Evolutionary conservation across 1,140 invertebrate genomes (phyloP), one percentile per base, ranked within the genome.

Genomic region (Brachionus manjavacas): DNA sequence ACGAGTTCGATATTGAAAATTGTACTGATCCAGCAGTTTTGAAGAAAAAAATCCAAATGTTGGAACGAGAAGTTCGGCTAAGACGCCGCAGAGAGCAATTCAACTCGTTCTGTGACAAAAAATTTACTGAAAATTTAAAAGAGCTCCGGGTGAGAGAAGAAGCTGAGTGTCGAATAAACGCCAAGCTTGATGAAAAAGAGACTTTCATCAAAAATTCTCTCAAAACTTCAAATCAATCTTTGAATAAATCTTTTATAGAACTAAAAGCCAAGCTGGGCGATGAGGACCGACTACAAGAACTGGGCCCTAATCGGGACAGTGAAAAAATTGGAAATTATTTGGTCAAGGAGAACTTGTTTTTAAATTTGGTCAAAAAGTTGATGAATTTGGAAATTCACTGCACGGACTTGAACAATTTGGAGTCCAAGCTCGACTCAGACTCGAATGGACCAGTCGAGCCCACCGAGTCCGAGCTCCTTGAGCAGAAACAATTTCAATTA

Each of bases 171-270:
- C 7, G 79, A 8, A 16, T 81, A 43, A 60, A 7, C 23, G 1
- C 79, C 11, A 81, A 81, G 23, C 79, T 81, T 12, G 52, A 81
- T 3, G 79, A 81, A 64, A 81, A 68, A 64, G 52, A 68, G n/a
- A 66, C 35, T 9, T 41, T 46, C n/a, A 41, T 81, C 1, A 81
- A 68, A 43, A 64, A 43, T 25, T 23, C 79, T 25, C 23, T 23
- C 8, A 68, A 60, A 39, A 28, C 16, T 1, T 46, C 60, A 35
- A 68, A 64, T 23, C 52, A 81, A 23, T 43, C 20, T 41, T 60
- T 68, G 14, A 81, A 81, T 4, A 64, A 64, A 23, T 39, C 35
- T 3, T 60, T 81, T 12, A 64, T 81, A n/a, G 79, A 81, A 43
- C 12, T 81, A 14, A 52, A 81, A 14, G 41, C 79, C 11, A 81